A percentile compares a stretch with the other conserved stretches of the same genome.
phyloP scores from a whole-genome alignment of 2,797 vertebrate genomes.

The Melopsittacus undulatus region DNA sequence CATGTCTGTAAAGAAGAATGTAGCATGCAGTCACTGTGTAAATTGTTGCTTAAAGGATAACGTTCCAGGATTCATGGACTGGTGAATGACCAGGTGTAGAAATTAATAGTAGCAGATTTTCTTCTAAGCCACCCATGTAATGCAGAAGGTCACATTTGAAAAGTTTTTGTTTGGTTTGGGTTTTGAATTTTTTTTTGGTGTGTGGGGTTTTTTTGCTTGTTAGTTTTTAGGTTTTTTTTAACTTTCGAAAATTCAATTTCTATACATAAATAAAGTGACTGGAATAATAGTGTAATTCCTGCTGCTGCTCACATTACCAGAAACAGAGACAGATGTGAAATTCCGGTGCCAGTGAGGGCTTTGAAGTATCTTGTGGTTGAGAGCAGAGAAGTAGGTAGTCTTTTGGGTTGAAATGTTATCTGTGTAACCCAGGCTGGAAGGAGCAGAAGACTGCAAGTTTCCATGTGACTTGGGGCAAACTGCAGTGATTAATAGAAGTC shows the following conservation, averaged over 20 bases:
- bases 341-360: not conserved
- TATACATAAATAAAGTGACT: not conserved
- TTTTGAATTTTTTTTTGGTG: not conserved
- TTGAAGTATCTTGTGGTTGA: not conserved
- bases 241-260: not conserved
- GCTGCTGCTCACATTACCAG: not conserved
- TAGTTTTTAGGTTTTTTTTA: not conserved
- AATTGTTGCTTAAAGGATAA: not conserved
- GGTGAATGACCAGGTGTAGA: not conserved
- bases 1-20: not conserved
- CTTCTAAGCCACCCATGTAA: not conserved
- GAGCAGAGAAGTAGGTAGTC: not conserved
- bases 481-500: conserved; percentile 60
- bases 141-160: not conserved
- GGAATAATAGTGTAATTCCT: not conserved
- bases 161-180: not conserved
- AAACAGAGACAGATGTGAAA: not conserved
- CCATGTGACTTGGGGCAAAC: not conserved
- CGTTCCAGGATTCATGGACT: not conserved
- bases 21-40: not conserved
- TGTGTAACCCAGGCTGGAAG: not conserved
- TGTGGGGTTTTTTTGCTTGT: not conserved
- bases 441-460: not conserved
- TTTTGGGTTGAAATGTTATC: not conserved
- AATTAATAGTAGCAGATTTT: not conserved